Conservation (phyloP, 1,140 invertebrate genomes). For the Drosophila guanche region DNA sequence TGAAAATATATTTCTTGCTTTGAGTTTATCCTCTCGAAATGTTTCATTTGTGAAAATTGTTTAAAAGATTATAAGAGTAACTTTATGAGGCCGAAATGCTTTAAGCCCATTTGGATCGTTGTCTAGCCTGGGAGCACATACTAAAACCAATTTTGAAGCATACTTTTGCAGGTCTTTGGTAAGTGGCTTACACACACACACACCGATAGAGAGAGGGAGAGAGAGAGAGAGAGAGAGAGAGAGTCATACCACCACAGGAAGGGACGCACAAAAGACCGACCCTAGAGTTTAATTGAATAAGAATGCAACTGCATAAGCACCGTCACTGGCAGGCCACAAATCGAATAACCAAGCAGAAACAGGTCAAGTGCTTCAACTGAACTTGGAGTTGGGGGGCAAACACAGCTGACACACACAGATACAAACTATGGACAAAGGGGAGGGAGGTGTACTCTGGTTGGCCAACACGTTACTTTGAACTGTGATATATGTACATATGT, state of each 20-base stretch:
- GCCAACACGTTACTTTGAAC: conserved; percentile 37
- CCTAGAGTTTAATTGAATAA: conserved; percentile 64
- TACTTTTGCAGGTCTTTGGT: conserved; percentile 26
- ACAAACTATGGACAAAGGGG: conserved; percentile 27
- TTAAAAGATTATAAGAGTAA: too few relatives aligned
- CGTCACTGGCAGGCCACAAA: conserved; percentile 47
- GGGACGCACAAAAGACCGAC: conserved; percentile 15
- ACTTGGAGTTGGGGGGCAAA: conserved; percentile 38
- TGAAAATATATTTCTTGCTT: too few relatives aligned
- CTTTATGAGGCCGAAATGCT: too few relatives aligned
- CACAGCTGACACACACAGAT: conserved; percentile 7
- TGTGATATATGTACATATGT: conserved; percentile 23
- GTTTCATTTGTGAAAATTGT: too few relatives aligned
- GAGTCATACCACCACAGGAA: too few relatives aligned
- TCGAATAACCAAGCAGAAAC: conserved; percentile 46
- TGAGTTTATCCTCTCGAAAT: too few relatives aligned
- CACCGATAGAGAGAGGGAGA: too few relatives aligned
- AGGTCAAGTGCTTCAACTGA: conserved; percentile 69
- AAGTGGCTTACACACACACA: conserved; percentile 10
- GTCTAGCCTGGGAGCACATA: conserved; percentile 9
- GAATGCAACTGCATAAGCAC: conserved; percentile 52
- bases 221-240: conserved; percentile 1
- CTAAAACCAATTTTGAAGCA: conserved; percentile 47
- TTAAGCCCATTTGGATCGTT: too few relatives aligned
- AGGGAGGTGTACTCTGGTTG: conserved; percentile 27